Percentiles rank a stretch among this genome's conserved stretches.
These are phyloP conservation scores for Ailuropoda melanoleuca DNA, from an alignment of 2,113 vertebrate genomes.

Conservation along the genomic window DNA sequence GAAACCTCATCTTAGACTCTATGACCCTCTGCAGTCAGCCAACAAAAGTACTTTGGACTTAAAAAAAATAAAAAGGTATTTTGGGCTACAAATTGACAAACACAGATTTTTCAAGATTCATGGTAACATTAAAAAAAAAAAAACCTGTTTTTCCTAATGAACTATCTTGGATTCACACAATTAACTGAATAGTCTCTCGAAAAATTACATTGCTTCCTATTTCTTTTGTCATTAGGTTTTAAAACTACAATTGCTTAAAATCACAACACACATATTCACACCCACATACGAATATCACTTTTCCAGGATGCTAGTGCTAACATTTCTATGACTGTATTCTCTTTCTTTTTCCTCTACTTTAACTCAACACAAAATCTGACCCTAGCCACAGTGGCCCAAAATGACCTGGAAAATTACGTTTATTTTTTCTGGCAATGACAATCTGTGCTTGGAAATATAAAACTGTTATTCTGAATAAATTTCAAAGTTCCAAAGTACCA, in stretches of 20 bases:
- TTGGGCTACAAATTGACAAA: constrained; percentile 30
- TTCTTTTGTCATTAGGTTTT: neutral
- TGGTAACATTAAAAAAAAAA: neutral
- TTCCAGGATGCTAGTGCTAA: constrained; percentile 17
- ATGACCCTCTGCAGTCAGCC: neutral
- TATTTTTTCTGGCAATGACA: constrained; percentile 88
- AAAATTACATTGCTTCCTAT: neutral
- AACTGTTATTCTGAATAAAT: constrained; percentile 84
- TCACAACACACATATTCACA: neutral
- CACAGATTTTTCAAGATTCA: constrained; percentile 36
- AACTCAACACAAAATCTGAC: constrained; percentile 70
- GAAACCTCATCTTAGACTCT: neutral
- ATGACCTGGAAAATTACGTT: constrained; percentile 82
- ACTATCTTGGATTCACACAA: neutral
- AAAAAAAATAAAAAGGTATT: neutral
- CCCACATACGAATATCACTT: neutral
- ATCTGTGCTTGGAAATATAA: constrained; percentile 86
- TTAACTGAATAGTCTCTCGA: neutral
- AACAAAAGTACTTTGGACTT: constrained; percentile 20
- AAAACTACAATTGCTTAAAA: constrained; percentile 27
- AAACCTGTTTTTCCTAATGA: constrained; percentile 21
- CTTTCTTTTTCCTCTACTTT: constrained; percentile 52
- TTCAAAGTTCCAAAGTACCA: constrained; percentile 84
- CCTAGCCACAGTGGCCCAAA: constrained; percentile 78
- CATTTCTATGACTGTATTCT: constrained; percentile 47